Conservation (phyloP, 2,888 invertebrate species). For the Drosophila aldrichi region DNA sequence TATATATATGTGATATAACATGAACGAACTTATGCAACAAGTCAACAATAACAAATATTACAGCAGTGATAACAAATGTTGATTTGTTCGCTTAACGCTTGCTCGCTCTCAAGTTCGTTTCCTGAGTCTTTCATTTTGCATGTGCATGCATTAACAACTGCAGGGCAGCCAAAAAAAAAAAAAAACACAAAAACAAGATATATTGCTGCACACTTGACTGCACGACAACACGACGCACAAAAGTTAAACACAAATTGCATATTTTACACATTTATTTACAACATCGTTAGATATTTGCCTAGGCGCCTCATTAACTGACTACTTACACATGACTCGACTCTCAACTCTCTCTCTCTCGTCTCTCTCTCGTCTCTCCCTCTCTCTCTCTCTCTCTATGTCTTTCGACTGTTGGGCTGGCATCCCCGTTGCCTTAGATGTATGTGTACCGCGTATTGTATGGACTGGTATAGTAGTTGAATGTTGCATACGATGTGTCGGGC, state of each 20-base stretch:
- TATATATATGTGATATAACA: neutral
- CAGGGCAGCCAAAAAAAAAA: constrained; percentile 5
- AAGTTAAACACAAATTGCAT: constrained; percentile 61
- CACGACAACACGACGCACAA: constrained; percentile 32
- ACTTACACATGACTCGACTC: constrained; percentile 67
- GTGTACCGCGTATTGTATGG: constrained; percentile 75
- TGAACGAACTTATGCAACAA: constrained; percentile 37
- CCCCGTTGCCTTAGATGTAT: constrained; percentile 65
- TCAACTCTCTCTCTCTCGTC: constrained; percentile 13
- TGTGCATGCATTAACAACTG: constrained; percentile 43
- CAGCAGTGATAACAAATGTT: constrained; percentile 42
- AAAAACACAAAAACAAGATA: neutral
- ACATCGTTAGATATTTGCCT: constrained; percentile 64
- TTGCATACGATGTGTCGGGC: constrained; percentile 77
- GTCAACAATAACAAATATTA: constrained; percentile 15
- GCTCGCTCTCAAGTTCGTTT: constrained; percentile 76
- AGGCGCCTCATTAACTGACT: constrained; percentile 68
- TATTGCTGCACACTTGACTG: constrained; percentile 35
- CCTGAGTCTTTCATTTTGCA: constrained; percentile 66
- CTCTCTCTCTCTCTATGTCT: neutral
- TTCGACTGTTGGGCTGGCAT: constrained; percentile 20
- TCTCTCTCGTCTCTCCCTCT: neutral
- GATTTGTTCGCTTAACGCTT: constrained; percentile 58
- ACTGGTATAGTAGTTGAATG: constrained; percentile 80
- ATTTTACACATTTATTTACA: constrained; percentile 76